Evolutionary conservation across 2,113 vertebrate species (phyloP).

Genomic region (Rhineura floridana): DNA sequence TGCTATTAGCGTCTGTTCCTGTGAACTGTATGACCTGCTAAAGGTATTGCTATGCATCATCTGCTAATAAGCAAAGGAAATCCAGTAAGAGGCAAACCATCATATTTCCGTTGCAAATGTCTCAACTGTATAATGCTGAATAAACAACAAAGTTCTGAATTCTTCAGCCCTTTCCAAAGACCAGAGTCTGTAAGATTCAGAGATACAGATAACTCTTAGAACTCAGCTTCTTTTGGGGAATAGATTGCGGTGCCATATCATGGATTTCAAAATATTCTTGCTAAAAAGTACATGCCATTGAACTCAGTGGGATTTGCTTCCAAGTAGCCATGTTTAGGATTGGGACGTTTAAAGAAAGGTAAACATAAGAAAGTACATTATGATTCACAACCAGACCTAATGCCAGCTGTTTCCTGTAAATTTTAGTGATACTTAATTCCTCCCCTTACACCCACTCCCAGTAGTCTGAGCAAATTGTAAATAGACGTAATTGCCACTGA

Average conservation of each 20-base stretch:
- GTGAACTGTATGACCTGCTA: slow-evolving; percentile 33
- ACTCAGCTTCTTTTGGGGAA: background rate
- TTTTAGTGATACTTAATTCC: background rate
- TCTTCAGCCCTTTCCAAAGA: background rate
- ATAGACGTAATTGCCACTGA: background rate
- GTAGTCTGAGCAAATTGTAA: background rate
- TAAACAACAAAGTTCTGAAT: background rate
- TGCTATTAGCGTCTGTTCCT: slow-evolving; percentile 37
- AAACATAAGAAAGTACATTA: background rate
- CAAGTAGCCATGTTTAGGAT: background rate
- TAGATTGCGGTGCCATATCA: background rate
- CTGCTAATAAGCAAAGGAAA: slow-evolving; percentile 17
- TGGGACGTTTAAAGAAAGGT: slow-evolving; percentile 1
- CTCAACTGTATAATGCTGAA: background rate
- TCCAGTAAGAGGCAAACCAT: slow-evolving; percentile 7
- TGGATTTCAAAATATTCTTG: background rate
- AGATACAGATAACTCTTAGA: background rate
- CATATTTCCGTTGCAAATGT: background rate
- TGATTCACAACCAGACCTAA: background rate
- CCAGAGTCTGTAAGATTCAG: background rate
- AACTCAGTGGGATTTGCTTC: background rate
- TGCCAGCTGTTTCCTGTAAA: background rate
- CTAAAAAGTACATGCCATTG: background rate
- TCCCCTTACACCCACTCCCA: background rate
- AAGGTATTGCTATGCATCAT: slow-evolving; percentile 27